Conservation (phyloP, 2,797 vertebrate genomes). For the Pristis pectinata region DNA sequence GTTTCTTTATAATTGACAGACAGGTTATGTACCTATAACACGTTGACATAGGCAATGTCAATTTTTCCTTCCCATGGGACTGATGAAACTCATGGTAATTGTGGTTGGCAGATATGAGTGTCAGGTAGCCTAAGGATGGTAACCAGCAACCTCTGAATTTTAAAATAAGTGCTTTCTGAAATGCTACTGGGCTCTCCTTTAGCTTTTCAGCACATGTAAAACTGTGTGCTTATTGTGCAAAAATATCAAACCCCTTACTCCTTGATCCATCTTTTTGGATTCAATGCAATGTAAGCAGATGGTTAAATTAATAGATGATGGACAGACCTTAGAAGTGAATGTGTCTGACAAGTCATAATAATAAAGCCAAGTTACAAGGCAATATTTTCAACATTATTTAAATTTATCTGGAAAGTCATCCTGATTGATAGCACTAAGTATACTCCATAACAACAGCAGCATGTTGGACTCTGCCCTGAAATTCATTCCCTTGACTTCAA, state of each 20-base stretch:
- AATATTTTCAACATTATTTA: not conserved
- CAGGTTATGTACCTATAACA: constrained; percentile 13
- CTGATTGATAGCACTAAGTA: no score
- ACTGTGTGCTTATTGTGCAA: not conserved
- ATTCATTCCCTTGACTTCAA: no score
- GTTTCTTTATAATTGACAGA: constrained; percentile 11
- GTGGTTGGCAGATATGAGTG: constrained; percentile 28
- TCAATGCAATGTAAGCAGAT: not conserved
- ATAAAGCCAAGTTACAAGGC: not conserved
- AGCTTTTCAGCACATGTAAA: not conserved
- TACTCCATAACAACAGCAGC: no score
- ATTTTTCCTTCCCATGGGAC: constrained; percentile 27
- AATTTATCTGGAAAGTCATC: not conserved
- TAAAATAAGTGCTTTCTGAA: constrained; percentile 8
- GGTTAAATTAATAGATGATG: not conserved
- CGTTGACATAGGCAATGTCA: constrained; percentile 34
- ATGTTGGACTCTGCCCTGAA: no score
- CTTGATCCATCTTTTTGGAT: not conserved
- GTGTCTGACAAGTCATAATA: not conserved
- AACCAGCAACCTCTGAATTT: constrained; percentile 4
- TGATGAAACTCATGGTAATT: not conserved
- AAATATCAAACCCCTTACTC: not conserved
- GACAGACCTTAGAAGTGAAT: not conserved
- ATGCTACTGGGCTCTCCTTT: not conserved
- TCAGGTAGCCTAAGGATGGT: constrained; percentile 19